A percentile compares a stretch with the other conserved stretches of the same genome.
Conservation (phyloP, 2,113 vertebrate species). For the Cynopterus brachyotis region DNA sequence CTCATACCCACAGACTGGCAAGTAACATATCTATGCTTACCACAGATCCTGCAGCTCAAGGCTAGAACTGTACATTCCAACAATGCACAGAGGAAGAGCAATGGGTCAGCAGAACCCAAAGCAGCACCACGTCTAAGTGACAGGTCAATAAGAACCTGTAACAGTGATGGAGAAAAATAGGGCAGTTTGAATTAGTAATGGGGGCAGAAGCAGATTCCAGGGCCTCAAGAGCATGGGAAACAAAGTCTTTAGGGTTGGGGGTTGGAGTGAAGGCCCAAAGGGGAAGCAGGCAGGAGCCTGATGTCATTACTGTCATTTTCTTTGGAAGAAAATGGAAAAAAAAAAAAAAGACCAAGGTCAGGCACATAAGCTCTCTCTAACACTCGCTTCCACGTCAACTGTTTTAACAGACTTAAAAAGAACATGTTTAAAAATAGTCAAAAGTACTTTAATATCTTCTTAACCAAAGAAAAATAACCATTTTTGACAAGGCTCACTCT, state of each 20-base stretch:
- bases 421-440: background rate
- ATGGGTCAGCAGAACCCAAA: background rate
- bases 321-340: background rate
- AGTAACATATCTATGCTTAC: background rate
- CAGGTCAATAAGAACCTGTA: background rate
- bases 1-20: no score
- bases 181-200: no score
- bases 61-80: background rate
- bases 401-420: background rate
- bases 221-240: background rate
- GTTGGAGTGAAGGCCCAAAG: background rate
- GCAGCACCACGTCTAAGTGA: rapidly evolving
- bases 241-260: background rate
- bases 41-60: background rate
- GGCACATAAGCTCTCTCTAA: no score
- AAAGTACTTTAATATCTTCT: background rate
- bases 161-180: rapidly evolving
- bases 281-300: background rate
- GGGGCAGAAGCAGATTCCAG: background rate
- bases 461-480: background rate
- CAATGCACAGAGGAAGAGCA: background rate
- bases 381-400: background rate
- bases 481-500: background rate
- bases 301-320: no score
- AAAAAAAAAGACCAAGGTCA: background rate